Percentiles rank a stretch among this genome's conserved stretches.
Conservation (phyloP, 2,888 invertebrate species). For the Drosophila phalerata region DNA sequence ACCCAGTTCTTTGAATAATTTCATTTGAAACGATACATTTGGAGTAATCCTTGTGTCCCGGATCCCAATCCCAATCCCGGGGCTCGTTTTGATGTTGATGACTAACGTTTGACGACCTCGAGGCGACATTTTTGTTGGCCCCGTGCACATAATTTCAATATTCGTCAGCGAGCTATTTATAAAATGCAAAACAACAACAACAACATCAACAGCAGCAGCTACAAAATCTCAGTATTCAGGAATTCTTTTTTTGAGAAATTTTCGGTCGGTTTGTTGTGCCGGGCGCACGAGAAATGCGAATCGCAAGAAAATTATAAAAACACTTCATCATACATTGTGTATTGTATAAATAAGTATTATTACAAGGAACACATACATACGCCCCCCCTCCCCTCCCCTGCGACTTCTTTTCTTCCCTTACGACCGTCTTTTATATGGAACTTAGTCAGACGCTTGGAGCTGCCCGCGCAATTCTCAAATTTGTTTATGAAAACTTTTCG, state of each 20-base stretch:
- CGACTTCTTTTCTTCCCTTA: constrained; percentile 24
- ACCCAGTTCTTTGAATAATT: constrained; percentile 16
- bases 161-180: constrained; percentile 80
- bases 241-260: constrained; percentile 65
- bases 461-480: constrained; percentile 45
- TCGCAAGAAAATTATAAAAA: constrained; percentile 54
- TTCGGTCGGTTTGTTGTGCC: constrained; percentile 63
- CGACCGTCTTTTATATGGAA: constrained; percentile 8
- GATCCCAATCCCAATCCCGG: constrained; percentile 7
- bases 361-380: constrained; percentile 61
- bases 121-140: constrained; percentile 80
- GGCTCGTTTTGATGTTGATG: constrained; percentile 27
- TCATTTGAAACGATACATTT: background rate
- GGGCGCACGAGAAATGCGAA: constrained; percentile 61
- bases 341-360: constrained; percentile 36
- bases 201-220: constrained; percentile 24
- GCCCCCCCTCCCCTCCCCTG: too few relatives aligned
- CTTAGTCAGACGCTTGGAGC: constrained; percentile 33
- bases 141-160: constrained; percentile 80
- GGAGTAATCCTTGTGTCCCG: constrained; percentile 38
- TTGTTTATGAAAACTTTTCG: constrained; percentile 71
- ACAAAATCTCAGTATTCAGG: constrained; percentile 66
- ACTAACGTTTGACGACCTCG: constrained; percentile 55
- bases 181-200: constrained; percentile 58
- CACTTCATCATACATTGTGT: constrained; percentile 62